These are phyloP conservation scores for Hypsibius dujardini DNA, from an alignment of 1,140 invertebrate genomes.

Conservation along the genomic window DNA sequence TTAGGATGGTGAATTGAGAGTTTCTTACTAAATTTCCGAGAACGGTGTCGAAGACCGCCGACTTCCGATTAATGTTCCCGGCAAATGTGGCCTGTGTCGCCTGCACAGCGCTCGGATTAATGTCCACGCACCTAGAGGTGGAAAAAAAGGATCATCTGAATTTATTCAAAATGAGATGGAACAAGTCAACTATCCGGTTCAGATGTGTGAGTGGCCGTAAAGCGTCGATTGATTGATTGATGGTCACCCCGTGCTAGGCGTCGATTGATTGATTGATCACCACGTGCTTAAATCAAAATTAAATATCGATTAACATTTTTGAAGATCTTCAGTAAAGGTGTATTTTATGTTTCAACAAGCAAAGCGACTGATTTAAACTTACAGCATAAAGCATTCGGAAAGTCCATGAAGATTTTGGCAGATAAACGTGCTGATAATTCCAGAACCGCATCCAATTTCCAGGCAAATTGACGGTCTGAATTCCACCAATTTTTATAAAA, in stretches of 20 bases:
- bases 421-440: constrained; percentile 73
- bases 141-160: constrained; percentile 7
- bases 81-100: constrained; percentile 20
- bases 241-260: too few species aligned
- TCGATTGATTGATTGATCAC: too few species aligned
- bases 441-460: constrained; percentile 83
- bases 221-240: too few species aligned
- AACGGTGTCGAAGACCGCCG: constrained; percentile 5
- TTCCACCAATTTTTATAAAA: background rate
- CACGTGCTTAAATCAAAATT: too few species aligned
- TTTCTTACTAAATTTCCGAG: background rate
- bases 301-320: too few species aligned
- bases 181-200: background rate
- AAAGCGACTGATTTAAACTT: background rate
- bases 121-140: constrained; percentile 28
- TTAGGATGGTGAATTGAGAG: too few species aligned
- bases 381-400: background rate
- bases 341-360: too few species aligned
- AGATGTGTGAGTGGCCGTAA: background rate
- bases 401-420: constrained; percentile 44
- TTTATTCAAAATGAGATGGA: constrained; percentile 16
- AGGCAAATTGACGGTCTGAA: constrained; percentile 51
- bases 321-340: too few species aligned
- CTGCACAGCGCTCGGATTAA: constrained; percentile 26
- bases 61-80: constrained; percentile 28